Percentiles rank a stretch among this genome's conserved stretches.
Evolutionary conservation across 2,797 vertebrate species (phyloP).

Genomic region (Notamacropus eugenii): DNA sequence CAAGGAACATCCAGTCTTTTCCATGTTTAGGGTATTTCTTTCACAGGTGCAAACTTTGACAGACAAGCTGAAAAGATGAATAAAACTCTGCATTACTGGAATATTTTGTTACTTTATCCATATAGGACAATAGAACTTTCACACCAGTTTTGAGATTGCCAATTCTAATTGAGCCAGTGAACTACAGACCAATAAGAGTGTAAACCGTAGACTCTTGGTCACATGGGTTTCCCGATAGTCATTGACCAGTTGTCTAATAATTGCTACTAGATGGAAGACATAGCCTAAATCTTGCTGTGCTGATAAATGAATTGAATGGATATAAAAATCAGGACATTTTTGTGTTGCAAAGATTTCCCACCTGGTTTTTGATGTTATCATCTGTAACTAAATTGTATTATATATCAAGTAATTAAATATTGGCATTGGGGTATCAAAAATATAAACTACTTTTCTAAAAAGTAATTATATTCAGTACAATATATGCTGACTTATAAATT

Average conservation of each 20-base stretch:
- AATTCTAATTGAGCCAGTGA: neutral
- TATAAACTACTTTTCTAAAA: neutral
- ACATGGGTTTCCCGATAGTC: neutral
- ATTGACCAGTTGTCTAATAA: neutral
- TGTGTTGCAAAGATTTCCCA: neutral
- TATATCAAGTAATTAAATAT: neutral
- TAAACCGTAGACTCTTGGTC: neutral
- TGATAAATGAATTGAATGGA: neutral
- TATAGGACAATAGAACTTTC: neutral
- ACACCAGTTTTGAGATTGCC: no score
- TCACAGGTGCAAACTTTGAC: neutral
- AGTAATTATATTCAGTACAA: neutral
- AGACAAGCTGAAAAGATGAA: neutral
- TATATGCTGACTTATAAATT: neutral
- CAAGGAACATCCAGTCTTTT: neutral
- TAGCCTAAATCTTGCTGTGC: neutral
- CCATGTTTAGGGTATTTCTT: neutral
- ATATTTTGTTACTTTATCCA: neutral
- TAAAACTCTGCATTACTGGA: neutral
- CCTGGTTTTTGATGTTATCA: neutral
- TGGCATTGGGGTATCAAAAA: neutral
- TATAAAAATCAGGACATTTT: neutral
- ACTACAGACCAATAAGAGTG: neutral
- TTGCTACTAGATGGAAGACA: neutral
- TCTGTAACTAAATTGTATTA: neutral